Percentiles rank a stretch among this genome's conserved stretches.
Conservation (phyloP, 2,797 vertebrate species). For the Apogon talboti region DNA sequence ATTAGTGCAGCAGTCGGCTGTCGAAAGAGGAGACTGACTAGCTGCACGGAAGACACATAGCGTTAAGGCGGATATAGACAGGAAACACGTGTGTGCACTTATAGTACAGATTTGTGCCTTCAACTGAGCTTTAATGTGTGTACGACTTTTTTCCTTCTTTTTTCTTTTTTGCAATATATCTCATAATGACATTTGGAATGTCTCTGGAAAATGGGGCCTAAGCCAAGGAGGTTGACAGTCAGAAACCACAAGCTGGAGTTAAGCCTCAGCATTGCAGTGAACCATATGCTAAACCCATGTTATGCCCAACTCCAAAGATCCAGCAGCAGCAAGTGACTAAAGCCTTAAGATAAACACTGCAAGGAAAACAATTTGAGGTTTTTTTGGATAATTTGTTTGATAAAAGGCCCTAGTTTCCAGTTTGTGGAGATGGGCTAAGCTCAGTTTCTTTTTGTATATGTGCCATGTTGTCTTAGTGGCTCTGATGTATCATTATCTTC, state of each 20-base stretch:
- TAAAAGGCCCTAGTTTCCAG: conserved; percentile 67
- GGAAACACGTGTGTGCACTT: conserved; percentile 70
- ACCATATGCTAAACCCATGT: conserved; percentile 81
- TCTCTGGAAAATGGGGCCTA: conserved; percentile 83
- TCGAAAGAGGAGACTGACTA: conserved; percentile 65
- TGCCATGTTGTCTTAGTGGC: conserved; percentile 65
- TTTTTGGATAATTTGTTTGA: conserved; percentile 77
- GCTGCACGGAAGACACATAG: conserved; percentile 71
- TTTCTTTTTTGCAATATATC: conserved; percentile 74
- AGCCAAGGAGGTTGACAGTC: conserved; percentile 81
- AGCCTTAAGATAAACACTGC: conserved; percentile 83
- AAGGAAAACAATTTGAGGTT: conserved; percentile 76
- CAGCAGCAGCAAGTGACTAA: conserved; percentile 72
- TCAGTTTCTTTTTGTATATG: conserved; percentile 58
- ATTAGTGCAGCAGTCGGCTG: conserved; percentile 74
- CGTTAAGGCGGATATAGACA: conserved; percentile 71
- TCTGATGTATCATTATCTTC: conserved; percentile 73
- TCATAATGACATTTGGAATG: conserved; percentile 85
- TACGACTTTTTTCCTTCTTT: conserved; percentile 31
- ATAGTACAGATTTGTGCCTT: conserved; percentile 61
- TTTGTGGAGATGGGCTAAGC: conserved; percentile 61
- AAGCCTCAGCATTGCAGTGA: conserved; percentile 82
- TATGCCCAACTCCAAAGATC: conserved; percentile 74
- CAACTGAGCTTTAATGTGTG: conserved; percentile 25
- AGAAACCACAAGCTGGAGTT: conserved; percentile 81